Conservation (phyloP, 2,888 invertebrate species). For the Linnaemya vulpina region DNA sequence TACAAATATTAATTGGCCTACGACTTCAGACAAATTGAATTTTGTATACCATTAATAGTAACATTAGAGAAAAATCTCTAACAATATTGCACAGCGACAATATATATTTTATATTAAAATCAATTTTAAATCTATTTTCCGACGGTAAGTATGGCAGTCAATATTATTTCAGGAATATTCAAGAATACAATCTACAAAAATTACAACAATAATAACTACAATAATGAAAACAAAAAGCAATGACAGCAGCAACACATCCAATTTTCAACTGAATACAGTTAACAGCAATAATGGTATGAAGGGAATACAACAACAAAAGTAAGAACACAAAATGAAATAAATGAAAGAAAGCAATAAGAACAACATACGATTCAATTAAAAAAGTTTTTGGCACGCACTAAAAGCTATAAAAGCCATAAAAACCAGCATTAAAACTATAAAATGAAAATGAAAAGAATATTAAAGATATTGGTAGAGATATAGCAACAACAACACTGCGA, state of each 20-base stretch:
- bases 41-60: neutral
- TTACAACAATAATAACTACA: slow-evolving; percentile 29
- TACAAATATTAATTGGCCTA: neutral
- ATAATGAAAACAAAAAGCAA: slow-evolving; percentile 28
- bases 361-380: slow-evolving; percentile 81
- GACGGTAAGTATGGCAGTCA: slow-evolving; percentile 37
- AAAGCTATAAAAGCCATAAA: slow-evolving; percentile 83
- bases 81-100: neutral
- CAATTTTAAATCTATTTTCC: slow-evolving; percentile 45
- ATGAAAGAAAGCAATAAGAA: slow-evolving; percentile 65
- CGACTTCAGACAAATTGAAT: neutral
- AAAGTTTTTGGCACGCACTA: slow-evolving; percentile 83
- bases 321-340: slow-evolving; percentile 41
- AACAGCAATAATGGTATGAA: slow-evolving; percentile 22
- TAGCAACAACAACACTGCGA: slow-evolving; percentile 14
- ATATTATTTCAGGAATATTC: slow-evolving; percentile 30
- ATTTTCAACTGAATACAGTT: slow-evolving; percentile 15
- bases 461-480: slow-evolving; percentile 73
- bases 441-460: slow-evolving; percentile 80
- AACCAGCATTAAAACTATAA: slow-evolving; percentile 81
- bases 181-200: slow-evolving; percentile 3
- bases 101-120: slow-evolving; percentile 12
- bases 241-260: slow-evolving; percentile 9
- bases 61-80: neutral
- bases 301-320: slow-evolving; percentile 28